Base-by-base conservation (phyloP, 2,113 vertebrate species). In the Salminus brasiliensis region DNA sequence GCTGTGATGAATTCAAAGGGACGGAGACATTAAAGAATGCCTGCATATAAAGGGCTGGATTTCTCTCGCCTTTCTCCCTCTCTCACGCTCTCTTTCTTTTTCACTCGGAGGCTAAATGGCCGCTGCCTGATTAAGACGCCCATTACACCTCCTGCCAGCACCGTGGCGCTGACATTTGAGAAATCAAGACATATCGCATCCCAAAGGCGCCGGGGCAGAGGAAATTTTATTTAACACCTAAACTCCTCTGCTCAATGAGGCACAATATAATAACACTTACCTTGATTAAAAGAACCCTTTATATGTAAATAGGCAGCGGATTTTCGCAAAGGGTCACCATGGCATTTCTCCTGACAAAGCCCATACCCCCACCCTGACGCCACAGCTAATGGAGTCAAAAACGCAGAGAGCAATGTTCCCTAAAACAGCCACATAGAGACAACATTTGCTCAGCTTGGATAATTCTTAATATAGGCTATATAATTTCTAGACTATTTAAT, bases 371-470 rank as follows among this genome's bases (percentile, higher is more conserved):
- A 88, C 91, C 88, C 75, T 88, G 90, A 91, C 92, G 94, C 94
- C 94, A 94, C 94, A 93, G 92, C 93, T 97, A 95, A 98, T 97
- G 94, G 95, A 94, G 91, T 95, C 93, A 90, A 67, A 83, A 96
- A 95, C 92, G 92, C 94, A 90, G 94, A 93, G 95, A 97, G 96
- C 96, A 98, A 96, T 97, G 96, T 98, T 97, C 97, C 96, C 96
- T 98, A 97, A 97, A 98, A 98, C 96, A 96, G 96, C 95, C 96
- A 95, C 95, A 96, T 92, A 96, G 96, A 98, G 96, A 97, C 97
- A 98, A 98, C 97, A 98, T 98, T 98, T 98, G 97, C 98, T 98
- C 96, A 98, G 97, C 96, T 98, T 98, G 97, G 96, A 96, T 99
- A 98, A 98, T 97, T 99, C 97, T 98, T 99, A 98, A 98, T 98